Evolutionary conservation across 2,113 vertebrate species (phyloP), one percentile per base, ranked within the genome.

Genomic region (Pelecanus crispus): DNA sequence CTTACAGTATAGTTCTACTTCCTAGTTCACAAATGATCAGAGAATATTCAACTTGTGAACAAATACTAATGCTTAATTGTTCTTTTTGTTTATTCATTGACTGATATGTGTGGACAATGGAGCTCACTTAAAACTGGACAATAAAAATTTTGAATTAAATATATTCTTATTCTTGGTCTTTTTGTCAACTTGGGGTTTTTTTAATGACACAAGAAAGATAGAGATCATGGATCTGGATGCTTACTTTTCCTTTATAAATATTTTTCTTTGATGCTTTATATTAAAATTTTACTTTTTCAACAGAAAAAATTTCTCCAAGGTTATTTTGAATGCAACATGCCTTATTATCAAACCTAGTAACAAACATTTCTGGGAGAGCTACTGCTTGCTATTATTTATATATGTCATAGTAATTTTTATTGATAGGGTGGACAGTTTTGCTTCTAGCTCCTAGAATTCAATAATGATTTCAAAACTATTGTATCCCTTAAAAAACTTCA

Each of bases 381-480:
- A 28, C 79, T 28, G 70, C 7, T 38, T 71, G 22, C 34, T 68
- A 56, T 56, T 92, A 73, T 78, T 86, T 81, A 79, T 59, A 49
- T 47, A 71, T 56, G 50, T 53, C 77, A 81, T 82, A 34, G 29
- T 65, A 18, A 73, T 90, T 97, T 93, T 94, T 94, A 94, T 86
- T 72, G 66, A 65, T 86, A 96, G 81, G 63, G 84, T 73, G 42
- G 78, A 47, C 12, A 58, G 49, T 74, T 91, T 92, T n/a, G 7
- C 18, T 77, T 94, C 83, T 78, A 86, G 59, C 29, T 72, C 31
- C 40, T 67, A 34, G 31, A 68, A 82, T 67, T 92, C 74, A 47
- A 38, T 92, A 86, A 49, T 55, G 5, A 91, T 92, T 94, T 67
- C 63, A 94, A 96, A 96, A 94, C 52, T 88, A 88, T 10, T 82